Percentiles rank a stretch among this genome's conserved stretches.
Conservation (phyloP, 2,113 vertebrate species). For the Podarcis raffonei region DNA sequence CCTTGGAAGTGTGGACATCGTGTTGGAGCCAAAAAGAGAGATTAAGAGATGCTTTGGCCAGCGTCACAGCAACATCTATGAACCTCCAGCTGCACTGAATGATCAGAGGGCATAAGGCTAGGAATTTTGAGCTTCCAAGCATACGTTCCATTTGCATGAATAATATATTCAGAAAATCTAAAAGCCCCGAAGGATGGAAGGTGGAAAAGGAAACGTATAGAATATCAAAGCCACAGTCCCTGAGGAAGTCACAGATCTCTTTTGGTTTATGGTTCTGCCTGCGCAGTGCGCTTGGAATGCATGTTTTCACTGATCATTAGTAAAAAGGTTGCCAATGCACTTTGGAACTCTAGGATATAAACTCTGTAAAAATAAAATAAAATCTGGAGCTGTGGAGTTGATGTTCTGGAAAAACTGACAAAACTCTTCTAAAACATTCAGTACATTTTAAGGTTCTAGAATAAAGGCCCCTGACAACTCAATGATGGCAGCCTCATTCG, state of each 20-base stretch:
- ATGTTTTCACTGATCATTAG: neutral
- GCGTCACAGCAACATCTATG: too few relatives aligned
- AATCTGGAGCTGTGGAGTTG: neutral
- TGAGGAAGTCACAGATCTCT: neutral
- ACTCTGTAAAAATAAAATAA: neutral
- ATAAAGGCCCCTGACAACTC: neutral
- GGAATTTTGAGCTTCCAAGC: neutral
- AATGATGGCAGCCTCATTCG: neutral
- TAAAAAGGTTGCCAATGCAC: neutral
- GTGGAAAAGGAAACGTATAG: neutral
- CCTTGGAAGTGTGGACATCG: neutral
- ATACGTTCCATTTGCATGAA: neutral
- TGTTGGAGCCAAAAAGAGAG: neutral
- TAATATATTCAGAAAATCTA: neutral
- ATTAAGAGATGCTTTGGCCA: too few relatives aligned
- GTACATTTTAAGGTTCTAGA: neutral
- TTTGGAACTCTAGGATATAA: neutral
- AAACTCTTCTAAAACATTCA: neutral
- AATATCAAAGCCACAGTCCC: neutral
- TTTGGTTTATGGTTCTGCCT: neutral
- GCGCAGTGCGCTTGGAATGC: neutral
- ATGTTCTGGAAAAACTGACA: neutral
- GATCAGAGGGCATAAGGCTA: too few relatives aligned
- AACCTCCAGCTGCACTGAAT: neutral
- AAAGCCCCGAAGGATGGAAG: neutral